Conservation (phyloP, 2,888 invertebrate genomes). For the Chloroclysta siterata region DNA sequence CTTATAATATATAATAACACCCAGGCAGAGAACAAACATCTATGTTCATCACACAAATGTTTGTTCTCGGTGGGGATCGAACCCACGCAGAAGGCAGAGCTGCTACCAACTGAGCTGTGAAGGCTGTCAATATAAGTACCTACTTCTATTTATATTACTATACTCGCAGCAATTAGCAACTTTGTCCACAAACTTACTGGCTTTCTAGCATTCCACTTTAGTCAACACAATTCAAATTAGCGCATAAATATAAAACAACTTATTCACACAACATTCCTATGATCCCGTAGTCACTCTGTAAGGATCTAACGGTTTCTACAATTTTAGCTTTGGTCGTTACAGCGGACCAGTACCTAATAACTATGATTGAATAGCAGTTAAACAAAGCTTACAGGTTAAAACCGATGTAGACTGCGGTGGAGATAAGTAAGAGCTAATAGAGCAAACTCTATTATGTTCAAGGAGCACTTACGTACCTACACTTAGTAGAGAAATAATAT, state of each 20-base stretch:
- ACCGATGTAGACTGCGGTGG: constrained; percentile 1
- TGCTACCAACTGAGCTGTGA: too few relatives aligned
- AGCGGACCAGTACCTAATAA: constrained; percentile 32
- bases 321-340: constrained; percentile 37
- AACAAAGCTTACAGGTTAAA: constrained; percentile 12
- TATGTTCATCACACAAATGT: too few relatives aligned
- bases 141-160: too few relatives aligned
- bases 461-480: too few relatives aligned
- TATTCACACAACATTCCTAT: constrained; percentile 27
- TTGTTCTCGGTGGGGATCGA: too few relatives aligned
- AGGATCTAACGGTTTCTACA: constrained; percentile 40
- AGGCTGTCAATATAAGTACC: too few relatives aligned
- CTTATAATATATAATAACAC: too few relatives aligned
- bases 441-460: constrained; percentile 4
- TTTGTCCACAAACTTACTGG: neutral
- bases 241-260: constrained; percentile 16
- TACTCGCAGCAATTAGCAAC: neutral
- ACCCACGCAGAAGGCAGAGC: too few relatives aligned
- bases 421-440: constrained; percentile 7
- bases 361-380: constrained; percentile 35
- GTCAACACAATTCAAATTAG: constrained; percentile 18
- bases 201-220: neutral
- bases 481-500: neutral
- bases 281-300: constrained; percentile 23
- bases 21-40: too few relatives aligned